Percentiles rank a stretch among this genome's conserved stretches.
Evolutionary conservation across 2,113 vertebrate species (phyloP).

Genomic region (Albula goreensis): DNA sequence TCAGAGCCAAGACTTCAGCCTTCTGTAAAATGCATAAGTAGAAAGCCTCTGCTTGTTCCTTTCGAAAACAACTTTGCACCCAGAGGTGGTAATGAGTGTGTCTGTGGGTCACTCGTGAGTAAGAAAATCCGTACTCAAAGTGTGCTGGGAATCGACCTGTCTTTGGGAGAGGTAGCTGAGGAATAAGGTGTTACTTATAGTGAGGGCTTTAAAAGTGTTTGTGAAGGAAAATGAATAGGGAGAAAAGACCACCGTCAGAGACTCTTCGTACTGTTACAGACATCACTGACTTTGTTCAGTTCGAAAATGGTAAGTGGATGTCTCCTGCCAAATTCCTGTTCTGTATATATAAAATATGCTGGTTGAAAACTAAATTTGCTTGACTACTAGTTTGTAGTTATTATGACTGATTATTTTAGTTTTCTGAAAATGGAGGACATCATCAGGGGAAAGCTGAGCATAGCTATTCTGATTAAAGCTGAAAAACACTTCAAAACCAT

Average conservation of each 20-base stretch:
- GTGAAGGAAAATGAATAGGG: constrained; percentile 34
- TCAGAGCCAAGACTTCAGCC: constrained; percentile 14
- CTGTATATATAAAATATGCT: background rate
- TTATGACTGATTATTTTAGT: background rate
- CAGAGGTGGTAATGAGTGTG: background rate
- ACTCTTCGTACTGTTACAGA: constrained; percentile 45
- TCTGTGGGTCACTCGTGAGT: background rate
- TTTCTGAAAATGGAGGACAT: background rate
- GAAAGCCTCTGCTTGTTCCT: constrained; percentile 35
- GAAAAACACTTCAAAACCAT: too few relatives aligned
- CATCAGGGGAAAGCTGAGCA: background rate
- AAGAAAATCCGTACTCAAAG: background rate
- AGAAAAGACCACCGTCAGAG: constrained; percentile 31
- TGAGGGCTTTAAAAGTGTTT: background rate
- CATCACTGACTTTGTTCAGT: constrained; percentile 51
- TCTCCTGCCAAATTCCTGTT: background rate
- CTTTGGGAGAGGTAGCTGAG: background rate
- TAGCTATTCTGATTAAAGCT: too few relatives aligned
- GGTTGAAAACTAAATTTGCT: background rate
- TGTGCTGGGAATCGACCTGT: background rate
- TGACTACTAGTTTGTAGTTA: background rate
- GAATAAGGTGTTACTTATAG: background rate
- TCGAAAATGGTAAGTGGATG: constrained; percentile 35
- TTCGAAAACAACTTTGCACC: background rate
- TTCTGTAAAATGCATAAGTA: constrained; percentile 33